Conservation (phyloP, 1,140 invertebrate species). For the Megalopta genalis region DNA sequence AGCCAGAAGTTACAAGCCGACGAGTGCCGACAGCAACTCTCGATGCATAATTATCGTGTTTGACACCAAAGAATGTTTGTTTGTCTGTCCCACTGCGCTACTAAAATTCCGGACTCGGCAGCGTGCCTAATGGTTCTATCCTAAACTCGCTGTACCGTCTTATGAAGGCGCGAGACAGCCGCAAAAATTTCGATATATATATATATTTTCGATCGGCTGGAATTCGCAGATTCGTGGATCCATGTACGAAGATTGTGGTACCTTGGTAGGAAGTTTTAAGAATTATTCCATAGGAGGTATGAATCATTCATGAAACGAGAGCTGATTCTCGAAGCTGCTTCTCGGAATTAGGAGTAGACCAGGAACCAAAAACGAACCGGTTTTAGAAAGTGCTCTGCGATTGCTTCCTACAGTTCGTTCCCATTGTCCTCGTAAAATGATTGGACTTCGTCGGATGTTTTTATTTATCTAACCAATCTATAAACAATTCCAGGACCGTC, state of each 20-base stretch:
- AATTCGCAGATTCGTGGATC: too few species aligned
- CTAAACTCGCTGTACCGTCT: not conserved
- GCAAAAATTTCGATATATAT: not conserved
- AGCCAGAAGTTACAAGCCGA: not conserved
- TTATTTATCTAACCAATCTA: too few species aligned
- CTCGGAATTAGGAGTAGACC: not conserved
- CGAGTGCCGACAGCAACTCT: not conserved
- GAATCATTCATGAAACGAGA: not conserved
- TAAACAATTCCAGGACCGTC: too few species aligned
- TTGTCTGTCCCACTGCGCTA: not conserved
- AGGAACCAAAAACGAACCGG: constrained; percentile 3
- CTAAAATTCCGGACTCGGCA: not conserved
- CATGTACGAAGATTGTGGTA: too few species aligned
- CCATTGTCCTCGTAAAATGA: too few species aligned
- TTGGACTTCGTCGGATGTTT: too few species aligned
- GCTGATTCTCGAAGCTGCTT: not conserved
- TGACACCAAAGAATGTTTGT: not conserved
- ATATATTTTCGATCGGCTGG: too few species aligned
- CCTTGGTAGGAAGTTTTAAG: too few species aligned
- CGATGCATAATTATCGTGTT: constrained; percentile 6
- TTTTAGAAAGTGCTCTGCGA: constrained; percentile 31
- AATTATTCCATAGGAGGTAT: not conserved
- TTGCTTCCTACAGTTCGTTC: too few species aligned
- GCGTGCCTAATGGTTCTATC: not conserved
- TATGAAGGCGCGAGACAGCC: not conserved